Evolutionary conservation across 2,888 invertebrate species (phyloP).

Genomic region (Cheilosia scutellata): DNA sequence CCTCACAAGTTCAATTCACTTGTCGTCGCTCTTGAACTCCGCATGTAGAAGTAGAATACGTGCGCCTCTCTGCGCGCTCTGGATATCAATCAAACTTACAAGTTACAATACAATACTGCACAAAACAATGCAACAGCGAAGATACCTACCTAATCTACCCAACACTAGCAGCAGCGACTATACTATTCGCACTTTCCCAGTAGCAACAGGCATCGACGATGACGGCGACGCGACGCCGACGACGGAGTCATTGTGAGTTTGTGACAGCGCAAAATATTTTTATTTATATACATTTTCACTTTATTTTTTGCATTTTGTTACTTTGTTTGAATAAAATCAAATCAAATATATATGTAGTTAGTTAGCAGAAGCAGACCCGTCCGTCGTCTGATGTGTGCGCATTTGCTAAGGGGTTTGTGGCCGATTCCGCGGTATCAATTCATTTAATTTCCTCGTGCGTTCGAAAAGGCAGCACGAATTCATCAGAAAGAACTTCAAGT

Average conservation of each 20-base stretch:
- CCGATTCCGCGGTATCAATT: constrained; percentile 72
- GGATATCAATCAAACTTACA: constrained; percentile 72
- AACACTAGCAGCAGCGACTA: constrained; percentile 23
- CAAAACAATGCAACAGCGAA: constrained; percentile 57
- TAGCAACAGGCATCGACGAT: constrained; percentile 19
- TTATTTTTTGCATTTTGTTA: constrained; percentile 56
- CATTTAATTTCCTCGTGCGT: constrained; percentile 75
- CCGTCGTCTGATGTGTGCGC: constrained; percentile 4
- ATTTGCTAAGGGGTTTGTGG: constrained; percentile 8
- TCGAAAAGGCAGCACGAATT: constrained; percentile 64
- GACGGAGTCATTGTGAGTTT: constrained; percentile 52
- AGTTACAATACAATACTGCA: neutral
- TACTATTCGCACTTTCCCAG: constrained; percentile 29
- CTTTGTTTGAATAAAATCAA: constrained; percentile 74
- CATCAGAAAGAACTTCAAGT: constrained; percentile 73
- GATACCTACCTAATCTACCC: constrained; percentile 17
- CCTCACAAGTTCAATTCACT: constrained; percentile 75
- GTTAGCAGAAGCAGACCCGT: constrained; percentile 5
- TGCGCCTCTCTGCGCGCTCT: constrained; percentile 47
- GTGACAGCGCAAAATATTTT: constrained; percentile 46
- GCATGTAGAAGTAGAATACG: constrained; percentile 71
- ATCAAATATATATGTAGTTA: constrained; percentile 64
- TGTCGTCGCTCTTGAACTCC: constrained; percentile 75
- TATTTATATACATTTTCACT: constrained; percentile 33
- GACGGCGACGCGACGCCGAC: neutral